phyloP scores from a whole-genome alignment of 2,888 invertebrate species.

The Drosophila phalerata region DNA sequence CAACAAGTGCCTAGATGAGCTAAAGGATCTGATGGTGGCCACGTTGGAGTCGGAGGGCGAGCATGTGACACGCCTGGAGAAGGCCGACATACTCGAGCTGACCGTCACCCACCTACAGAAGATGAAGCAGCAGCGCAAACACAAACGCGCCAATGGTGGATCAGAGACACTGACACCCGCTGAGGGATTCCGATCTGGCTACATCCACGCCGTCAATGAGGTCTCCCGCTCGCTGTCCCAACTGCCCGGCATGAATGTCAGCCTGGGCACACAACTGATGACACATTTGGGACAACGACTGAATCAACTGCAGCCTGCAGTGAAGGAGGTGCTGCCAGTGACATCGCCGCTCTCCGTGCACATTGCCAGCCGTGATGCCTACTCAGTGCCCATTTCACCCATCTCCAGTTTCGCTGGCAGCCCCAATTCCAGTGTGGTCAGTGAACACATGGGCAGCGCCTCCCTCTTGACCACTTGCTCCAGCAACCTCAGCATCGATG shows the following conservation, averaged over 20 bases:
- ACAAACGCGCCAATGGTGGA: constrained; percentile 64
- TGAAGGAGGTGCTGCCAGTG: constrained; percentile 76
- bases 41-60: constrained; percentile 92
- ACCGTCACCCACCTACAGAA: constrained; percentile 95
- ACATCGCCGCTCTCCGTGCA: constrained; percentile 82
- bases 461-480: constrained; percentile 78
- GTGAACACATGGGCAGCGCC: constrained; percentile 44
- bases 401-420: constrained; percentile 84
- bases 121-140: constrained; percentile 88
- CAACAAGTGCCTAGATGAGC: constrained; percentile 95
- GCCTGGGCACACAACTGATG: constrained; percentile 94
- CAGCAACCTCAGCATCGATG: constrained; percentile 70
- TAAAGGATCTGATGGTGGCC: constrained; percentile 94
- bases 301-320: constrained; percentile 86
- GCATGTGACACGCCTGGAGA: constrained; percentile 95
- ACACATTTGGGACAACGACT: constrained; percentile 94
- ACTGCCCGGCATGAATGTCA: constrained; percentile 94
- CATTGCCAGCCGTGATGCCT: constrained; percentile 76
- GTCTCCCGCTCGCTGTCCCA: constrained; percentile 94
- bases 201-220: constrained; percentile 95
- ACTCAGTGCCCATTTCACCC: constrained; percentile 84
- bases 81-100: constrained; percentile 95
- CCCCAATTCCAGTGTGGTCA: constrained; percentile 81
- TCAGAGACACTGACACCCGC: constrained; percentile 88
- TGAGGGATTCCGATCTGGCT: constrained; percentile 95